phyloP scores from a whole-genome alignment of 1,140 invertebrate genomes.

The Bombus picipes region DNA sequence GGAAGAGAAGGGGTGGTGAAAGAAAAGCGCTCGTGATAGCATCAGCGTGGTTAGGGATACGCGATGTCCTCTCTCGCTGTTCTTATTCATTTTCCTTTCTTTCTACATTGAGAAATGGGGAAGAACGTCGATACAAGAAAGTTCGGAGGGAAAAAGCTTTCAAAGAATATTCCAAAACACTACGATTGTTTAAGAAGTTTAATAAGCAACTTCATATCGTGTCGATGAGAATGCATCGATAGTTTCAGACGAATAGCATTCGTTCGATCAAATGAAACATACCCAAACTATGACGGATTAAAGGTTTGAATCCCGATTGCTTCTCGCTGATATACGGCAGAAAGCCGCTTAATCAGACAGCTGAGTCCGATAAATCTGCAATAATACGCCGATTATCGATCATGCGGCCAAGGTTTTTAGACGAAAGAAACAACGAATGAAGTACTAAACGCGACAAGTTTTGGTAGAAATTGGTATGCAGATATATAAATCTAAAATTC shows the following conservation, averaged over 20 bases:
- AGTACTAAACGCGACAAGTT: background rate
- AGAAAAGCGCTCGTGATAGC: too few relatives aligned
- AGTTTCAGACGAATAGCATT: too few relatives aligned
- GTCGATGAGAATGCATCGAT: too few relatives aligned
- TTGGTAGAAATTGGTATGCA: too few relatives aligned
- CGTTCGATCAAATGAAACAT: too few relatives aligned
- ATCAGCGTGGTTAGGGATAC: background rate
- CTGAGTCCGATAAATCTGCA: background rate
- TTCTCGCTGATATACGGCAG: background rate
- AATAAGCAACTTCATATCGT: too few relatives aligned
- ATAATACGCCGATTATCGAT: background rate
- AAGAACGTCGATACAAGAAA: background rate
- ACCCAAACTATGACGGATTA: too few relatives aligned
- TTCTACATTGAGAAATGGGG: background rate
- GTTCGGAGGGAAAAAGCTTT: too few relatives aligned
- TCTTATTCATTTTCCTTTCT: background rate
- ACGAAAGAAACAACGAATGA: background rate
- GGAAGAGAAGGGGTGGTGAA: conserved; percentile 1
- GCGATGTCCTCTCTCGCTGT: conserved; percentile 36
- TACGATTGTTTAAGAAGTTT: too few relatives aligned
- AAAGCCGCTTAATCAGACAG: background rate
- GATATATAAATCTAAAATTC: too few relatives aligned
- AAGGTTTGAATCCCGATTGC: too few relatives aligned
- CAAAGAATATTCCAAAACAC: too few relatives aligned
- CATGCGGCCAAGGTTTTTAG: background rate